A percentile compares a stretch with the other conserved stretches of the same genome.
Conservation (phyloP, 2,888 invertebrate species). For the Dynastes maya region DNA sequence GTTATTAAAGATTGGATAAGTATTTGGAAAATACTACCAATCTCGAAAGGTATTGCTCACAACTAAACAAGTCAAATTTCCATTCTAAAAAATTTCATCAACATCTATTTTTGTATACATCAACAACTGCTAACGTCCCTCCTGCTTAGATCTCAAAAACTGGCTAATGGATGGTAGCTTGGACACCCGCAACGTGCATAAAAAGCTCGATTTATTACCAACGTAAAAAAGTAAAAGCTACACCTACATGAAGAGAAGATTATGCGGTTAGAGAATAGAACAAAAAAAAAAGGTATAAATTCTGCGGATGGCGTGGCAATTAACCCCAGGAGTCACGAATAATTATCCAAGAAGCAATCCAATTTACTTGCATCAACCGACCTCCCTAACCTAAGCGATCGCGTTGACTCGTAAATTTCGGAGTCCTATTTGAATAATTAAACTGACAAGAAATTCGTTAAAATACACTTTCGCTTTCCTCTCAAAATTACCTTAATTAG, state of each 20-base stretch:
- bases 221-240: neutral
- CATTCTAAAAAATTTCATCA: no score
- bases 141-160: neutral
- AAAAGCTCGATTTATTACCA: neutral
- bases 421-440: slow-evolving; percentile 27
- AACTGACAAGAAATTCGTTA: neutral
- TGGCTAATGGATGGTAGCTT: neutral
- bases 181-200: neutral
- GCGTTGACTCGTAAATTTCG: neutral
- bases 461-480: neutral
- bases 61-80: no score
- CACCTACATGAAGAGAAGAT: neutral
- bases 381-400: neutral
- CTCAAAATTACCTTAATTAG: neutral
- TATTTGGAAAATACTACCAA: no score
- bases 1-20: no score
- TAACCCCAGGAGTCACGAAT: slow-evolving; percentile 21
- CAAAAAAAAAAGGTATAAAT: neutral
- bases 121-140: no score
- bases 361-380: slow-evolving; percentile 19
- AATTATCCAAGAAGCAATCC: slow-evolving; percentile 29
- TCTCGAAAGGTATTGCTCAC: no score
- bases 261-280: neutral
- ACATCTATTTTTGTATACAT: no score
- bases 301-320: slow-evolving; percentile 17